phyloP scores from a whole-genome alignment of 2,888 invertebrate genomes.

The Spialia ferax region DNA sequence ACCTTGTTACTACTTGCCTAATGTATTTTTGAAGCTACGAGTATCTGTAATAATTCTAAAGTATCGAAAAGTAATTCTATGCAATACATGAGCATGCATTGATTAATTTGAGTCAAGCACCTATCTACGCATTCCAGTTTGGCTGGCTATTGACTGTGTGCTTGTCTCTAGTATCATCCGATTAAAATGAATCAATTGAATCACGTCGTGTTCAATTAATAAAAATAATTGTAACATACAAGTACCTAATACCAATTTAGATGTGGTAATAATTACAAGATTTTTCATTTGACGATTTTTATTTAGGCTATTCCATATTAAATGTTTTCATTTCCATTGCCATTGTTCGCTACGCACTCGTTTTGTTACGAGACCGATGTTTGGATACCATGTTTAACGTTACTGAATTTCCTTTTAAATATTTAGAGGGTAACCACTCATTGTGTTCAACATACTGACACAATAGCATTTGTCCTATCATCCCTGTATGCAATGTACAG shows the following conservation, averaged over 20 bases:
- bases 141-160: background rate
- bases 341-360: constrained; percentile 10
- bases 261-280: no score
- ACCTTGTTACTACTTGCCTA: no score
- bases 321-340: background rate
- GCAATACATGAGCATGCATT: background rate
- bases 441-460: constrained; percentile 50
- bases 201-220: no score
- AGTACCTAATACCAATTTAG: no score
- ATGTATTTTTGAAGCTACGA: no score
- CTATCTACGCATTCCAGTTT: background rate
- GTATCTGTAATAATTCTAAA: no score
- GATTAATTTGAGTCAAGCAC: background rate
- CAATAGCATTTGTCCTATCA: constrained; percentile 56
- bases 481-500: constrained; percentile 54
- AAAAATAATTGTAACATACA: no score
- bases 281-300: background rate
- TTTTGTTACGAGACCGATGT: constrained; percentile 34
- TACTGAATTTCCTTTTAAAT: constrained; percentile 53
- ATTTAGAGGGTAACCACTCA: constrained; percentile 52
- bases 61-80: background rate
- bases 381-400: constrained; percentile 29
- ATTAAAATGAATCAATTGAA: background rate
- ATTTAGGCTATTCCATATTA: background rate
- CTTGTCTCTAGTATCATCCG: background rate